Base-by-base conservation (phyloP, 2,797 vertebrate species). In the Neostethus bicornis region DNA sequence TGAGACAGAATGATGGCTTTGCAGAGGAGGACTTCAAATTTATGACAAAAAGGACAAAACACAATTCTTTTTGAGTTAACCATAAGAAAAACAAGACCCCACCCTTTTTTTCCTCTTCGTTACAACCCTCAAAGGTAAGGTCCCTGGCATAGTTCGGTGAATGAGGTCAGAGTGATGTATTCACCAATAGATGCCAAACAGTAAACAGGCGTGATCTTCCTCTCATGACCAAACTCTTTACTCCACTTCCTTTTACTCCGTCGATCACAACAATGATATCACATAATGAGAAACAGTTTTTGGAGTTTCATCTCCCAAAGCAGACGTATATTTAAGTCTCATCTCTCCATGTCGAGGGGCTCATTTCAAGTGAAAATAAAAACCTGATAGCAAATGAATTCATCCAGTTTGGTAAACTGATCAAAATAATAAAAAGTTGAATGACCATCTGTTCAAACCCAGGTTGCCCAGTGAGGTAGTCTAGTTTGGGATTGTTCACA, bases 161-260 rank as follows among this genome's bases (percentile, higher is more conserved):
- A 50, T 87, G 83, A 86, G 71, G 68, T 89, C 79, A 89, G 31
- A 16, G 50, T 3, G 20, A 32, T 26, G n/a, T 42, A 25, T 69
- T 50, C 49, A 57, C 73, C 20, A 39, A 31, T 19, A 46, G 76
- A 56, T n/a, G 44, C 50, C 51, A 59, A 16, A 51, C 61, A 70
- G 47, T 53, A 51, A 81, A 79, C 47, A 77, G 14, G 28, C 75
- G 21, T 84, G 74, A 61, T 63, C 54, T 48, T 39, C 56, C 59
- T 51, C 71, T 66, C 56, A 23, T 47, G 57, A 60, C 58, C 61
- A 34, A 49, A 38, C 66, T n/a, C 23, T 67, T 70, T 3, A 34
- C 65, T 75, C 86, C 77, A 13, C 84, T 85, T 85, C 77, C 84
- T 75, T 21, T n/a, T n/a, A n/a, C n/a, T n/a, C n/a, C n/a, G n/a